phyloP scores from a whole-genome alignment of 2,113 vertebrate genomes.

The Meriones unguiculatus region DNA sequence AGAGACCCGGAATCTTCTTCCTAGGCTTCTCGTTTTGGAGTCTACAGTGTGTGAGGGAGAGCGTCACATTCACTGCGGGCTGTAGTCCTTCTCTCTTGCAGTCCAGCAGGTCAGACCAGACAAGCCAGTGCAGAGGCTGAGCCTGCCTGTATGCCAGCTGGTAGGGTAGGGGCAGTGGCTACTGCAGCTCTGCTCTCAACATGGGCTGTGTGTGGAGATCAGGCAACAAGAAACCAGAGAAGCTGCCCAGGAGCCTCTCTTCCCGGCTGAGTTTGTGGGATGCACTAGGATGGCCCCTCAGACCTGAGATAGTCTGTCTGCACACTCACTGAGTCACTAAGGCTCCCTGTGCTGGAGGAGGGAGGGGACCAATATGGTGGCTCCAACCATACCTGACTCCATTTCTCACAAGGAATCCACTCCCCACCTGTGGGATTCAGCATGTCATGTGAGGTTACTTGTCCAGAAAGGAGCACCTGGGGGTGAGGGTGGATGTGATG shows the following conservation, averaged over 20 bases:
- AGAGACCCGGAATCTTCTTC: background rate
- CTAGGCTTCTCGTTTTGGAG: background rate
- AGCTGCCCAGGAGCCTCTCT: background rate
- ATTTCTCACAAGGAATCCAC: background rate
- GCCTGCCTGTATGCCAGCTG: background rate
- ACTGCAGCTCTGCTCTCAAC: background rate
- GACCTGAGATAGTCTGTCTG: no score
- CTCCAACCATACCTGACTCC: background rate
- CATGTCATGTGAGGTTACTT: background rate
- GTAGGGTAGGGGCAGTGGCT: background rate
- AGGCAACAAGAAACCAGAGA: rapidly evolving
- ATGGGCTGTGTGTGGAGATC: background rate
- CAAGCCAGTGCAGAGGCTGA: background rate
- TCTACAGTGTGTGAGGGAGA: background rate
- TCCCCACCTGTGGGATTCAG: background rate
- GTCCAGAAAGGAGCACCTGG: background rate
- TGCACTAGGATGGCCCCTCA: background rate
- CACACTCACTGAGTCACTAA: background rate
- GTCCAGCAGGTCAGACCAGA: background rate
- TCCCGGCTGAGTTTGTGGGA: background rate
- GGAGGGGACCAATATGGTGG: background rate
- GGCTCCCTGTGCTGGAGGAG: no score
- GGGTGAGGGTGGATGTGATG: background rate
- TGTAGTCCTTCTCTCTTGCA: background rate
- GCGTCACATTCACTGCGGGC: background rate